A percentile compares a stretch with the other conserved stretches of the same genome.
Evolutionary conservation across 2,888 invertebrate species (phyloP).

Genomic region (Drosophila quasianomalipes): DNA sequence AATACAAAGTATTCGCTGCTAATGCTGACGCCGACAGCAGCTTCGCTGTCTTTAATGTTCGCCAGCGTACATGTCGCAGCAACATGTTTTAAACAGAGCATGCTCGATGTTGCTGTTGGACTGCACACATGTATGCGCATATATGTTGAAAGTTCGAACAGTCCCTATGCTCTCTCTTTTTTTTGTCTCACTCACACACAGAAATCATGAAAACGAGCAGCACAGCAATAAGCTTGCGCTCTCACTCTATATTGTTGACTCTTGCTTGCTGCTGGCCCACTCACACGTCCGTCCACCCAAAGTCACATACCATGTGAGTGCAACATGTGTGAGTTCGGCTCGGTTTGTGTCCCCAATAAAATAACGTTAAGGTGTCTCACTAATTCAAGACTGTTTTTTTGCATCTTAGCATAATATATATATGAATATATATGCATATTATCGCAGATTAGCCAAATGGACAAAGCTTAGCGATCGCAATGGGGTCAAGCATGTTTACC

Average conservation of each 20-base stretch:
- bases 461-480: conserved; percentile 18
- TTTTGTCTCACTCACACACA: conserved; percentile 6
- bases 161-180: neutral
- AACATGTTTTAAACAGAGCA: conserved; percentile 16
- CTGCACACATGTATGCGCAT: conserved; percentile 22
- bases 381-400: conserved; percentile 20
- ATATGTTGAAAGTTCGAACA: neutral
- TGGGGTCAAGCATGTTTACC: conserved; percentile 45
- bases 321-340: conserved; percentile 51
- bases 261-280: conserved; percentile 11
- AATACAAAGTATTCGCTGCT: conserved; percentile 1
- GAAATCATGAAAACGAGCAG: conserved; percentile 58
- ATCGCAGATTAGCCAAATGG: conserved; percentile 35
- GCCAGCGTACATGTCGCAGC: conserved; percentile 33
- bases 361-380: conserved; percentile 42
- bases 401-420: conserved; percentile 25
- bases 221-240: conserved; percentile 28
- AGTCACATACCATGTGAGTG: conserved; percentile 4
- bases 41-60: conserved; percentile 32
- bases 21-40: neutral
- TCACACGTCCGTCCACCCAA: conserved; percentile 4
- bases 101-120: conserved; percentile 40
- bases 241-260: conserved; percentile 34
- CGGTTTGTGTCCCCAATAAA: conserved; percentile 68
- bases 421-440: conserved; percentile 20